Evolutionary conservation across 2,888 invertebrate genomes (phyloP), one percentile per base, ranked within the genome.

Genomic region (Diarsia dahlii): DNA sequence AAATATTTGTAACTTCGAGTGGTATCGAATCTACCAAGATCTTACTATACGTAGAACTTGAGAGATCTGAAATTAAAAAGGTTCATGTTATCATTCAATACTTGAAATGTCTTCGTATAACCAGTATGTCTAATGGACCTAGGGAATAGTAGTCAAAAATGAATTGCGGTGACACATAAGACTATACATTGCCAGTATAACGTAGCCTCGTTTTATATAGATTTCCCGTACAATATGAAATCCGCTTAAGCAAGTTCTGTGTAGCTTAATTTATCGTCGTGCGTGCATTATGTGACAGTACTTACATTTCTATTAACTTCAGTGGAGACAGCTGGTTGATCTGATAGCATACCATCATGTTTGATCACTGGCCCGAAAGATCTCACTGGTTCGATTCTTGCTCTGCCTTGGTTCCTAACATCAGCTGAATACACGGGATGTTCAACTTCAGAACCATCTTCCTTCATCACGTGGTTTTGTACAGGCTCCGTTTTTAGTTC

Each of bases 251-350:
- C 39, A 8, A 1, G 1, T 39, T 39, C 0, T 8, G 0, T 39
- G 39, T 8, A 39, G 8, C 8, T 39, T 39, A 8, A 8, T 39
- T 39, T 0, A 8, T 39, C 39, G 39, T 5, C 39, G 39, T 8
- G 8, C 39, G 39, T n/a, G n/a, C n/a, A n/a, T n/a, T n/a, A n/a
- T n/a, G n/a, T n/a, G n/a, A n/a, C n/a, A n/a, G 48, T 78, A 94
- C 95, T 94, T 87, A 96, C 96, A 76, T 92, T 87, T 92, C 93
- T 93, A 58, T 94, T 94, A n/a, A 93, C 89, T 85, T 95, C 95
- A 54, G 92, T 89, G 2, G 89, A 71, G 8, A 66, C 84, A 45
- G 75, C 80, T 5, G 95, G 93, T 76, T 95, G 94, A 78, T 96
- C 96, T 39, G 95, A 92, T 34, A 96, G 74, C 95, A 96, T 95